A percentile compares a stretch with the other conserved stretches of the same genome.
These are phyloP conservation scores for Coelopa pilipes DNA, from an alignment of 2,888 invertebrate genomes.

Conservation along the genomic window DNA sequence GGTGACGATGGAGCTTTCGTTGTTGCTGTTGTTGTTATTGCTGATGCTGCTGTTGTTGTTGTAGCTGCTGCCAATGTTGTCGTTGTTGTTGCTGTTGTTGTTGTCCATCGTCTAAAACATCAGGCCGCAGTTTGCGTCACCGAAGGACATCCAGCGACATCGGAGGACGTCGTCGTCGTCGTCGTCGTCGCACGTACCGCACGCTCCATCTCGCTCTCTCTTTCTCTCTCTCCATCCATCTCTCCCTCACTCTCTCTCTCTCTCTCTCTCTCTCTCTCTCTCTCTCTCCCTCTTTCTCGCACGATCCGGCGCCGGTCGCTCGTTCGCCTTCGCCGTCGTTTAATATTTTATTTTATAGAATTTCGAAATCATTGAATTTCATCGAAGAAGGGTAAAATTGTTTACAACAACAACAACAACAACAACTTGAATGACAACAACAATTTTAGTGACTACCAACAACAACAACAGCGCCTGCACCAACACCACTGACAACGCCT, in stretches of 20 bases:
- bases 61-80: too few relatives aligned
- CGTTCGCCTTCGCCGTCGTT: background rate
- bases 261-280: background rate
- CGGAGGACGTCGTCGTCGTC: background rate
- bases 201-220: too few relatives aligned
- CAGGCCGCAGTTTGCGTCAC: constrained; percentile 2
- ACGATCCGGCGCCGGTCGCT: background rate
- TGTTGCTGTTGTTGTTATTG: too few relatives aligned
- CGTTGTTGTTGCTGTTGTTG: too few relatives aligned
- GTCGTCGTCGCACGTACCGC: too few relatives aligned
- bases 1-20: too few relatives aligned
- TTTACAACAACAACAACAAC: background rate
- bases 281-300: background rate
- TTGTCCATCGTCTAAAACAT: background rate
- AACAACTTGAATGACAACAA: too few relatives aligned
- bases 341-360: constrained; percentile 20
- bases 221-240: too few relatives aligned
- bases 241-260: background rate
- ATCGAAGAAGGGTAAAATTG: constrained; percentile 24
- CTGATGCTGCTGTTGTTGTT: too few relatives aligned
- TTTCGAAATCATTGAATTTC: constrained; percentile 25
- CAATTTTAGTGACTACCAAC: too few relatives aligned
- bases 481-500: background rate
- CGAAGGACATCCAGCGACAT: background rate
- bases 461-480: background rate